These are phyloP conservation scores for Oophaga pumilio DNA, from an alignment of 2,113 vertebrate species.

Conservation along the genomic window DNA sequence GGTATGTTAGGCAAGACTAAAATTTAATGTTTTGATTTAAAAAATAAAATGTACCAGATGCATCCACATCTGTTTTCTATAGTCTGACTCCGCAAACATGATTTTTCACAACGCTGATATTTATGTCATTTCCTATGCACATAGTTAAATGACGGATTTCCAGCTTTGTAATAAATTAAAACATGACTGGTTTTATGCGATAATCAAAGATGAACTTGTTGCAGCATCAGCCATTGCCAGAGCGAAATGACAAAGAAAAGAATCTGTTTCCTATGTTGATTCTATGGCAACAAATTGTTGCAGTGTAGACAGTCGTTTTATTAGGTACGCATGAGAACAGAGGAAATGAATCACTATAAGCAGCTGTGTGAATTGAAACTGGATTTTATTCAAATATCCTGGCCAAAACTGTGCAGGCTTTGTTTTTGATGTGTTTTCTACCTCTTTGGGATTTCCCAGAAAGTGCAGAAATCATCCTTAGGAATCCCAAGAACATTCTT, in stretches of 20 bases:
- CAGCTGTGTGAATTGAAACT: constrained; percentile 64
- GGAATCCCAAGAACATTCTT: background rate
- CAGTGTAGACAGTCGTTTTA: constrained; percentile 48
- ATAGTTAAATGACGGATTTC: background rate
- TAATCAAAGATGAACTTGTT: constrained; percentile 26
- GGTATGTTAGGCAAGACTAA: background rate
- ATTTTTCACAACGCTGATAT: constrained; percentile 16
- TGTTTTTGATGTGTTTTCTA: constrained; percentile 43
- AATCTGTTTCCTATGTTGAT: constrained; percentile 22
- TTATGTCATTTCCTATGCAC: background rate
- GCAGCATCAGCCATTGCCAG: background rate
- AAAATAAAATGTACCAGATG: background rate
- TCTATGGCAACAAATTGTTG: constrained; percentile 55
- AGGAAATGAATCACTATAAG: constrained; percentile 69
- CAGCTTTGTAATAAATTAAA: background rate
- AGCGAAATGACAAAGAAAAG: background rate
- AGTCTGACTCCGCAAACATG: background rate
- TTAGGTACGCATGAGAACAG: constrained; percentile 66
- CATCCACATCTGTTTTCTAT: background rate
- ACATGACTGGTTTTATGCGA: background rate
- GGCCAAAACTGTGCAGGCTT: constrained; percentile 57
- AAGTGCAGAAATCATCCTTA: constrained; percentile 13
- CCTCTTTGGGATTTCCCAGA: constrained; percentile 42
- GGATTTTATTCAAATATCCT: constrained; percentile 62
- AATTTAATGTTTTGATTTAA: background rate